These are phyloP conservation scores for Romanogobio albipinnatus DNA, from an alignment of 2,113 vertebrate genomes.

Conservation along the genomic window DNA sequence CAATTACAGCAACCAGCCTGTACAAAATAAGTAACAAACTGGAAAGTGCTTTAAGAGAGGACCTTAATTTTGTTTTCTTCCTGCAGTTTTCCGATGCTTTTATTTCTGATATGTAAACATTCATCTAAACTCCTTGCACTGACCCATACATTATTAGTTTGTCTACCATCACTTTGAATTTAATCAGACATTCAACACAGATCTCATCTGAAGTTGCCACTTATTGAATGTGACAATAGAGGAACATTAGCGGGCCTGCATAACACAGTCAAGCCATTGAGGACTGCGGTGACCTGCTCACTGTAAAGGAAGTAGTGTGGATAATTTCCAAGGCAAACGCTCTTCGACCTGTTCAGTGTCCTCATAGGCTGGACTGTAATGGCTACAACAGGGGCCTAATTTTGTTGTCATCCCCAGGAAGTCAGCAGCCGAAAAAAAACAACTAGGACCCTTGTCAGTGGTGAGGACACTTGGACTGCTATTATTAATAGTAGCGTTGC, in stretches of 20 bases:
- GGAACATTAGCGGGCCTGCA: constrained; percentile 44
- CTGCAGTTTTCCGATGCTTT: not conserved
- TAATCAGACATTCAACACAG: constrained; percentile 29
- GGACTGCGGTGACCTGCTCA: constrained; percentile 70
- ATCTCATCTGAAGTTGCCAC: constrained; percentile 22
- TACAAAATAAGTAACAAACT: not conserved
- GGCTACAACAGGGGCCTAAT: constrained; percentile 70
- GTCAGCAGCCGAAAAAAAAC: constrained; percentile 63
- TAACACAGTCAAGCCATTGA: constrained; percentile 59
- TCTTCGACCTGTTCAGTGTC: constrained; percentile 71
- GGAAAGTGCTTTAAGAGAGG: not conserved
- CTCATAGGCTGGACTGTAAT: constrained; percentile 59
- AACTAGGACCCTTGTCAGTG: constrained; percentile 72
- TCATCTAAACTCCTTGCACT: constrained; percentile 4
- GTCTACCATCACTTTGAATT: constrained; percentile 42
- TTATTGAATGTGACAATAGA: constrained; percentile 55
- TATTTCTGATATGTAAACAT: constrained; percentile 10
- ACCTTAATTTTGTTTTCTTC: constrained; percentile 1
- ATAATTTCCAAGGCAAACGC: constrained; percentile 77
- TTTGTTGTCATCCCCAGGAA: constrained; percentile 81
- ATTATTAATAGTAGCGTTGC: constrained; percentile 79
- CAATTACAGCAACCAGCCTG: not conserved
- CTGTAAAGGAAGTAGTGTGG: constrained; percentile 71
- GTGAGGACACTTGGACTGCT: constrained; percentile 72
- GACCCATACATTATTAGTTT: constrained; percentile 35